Base-by-base conservation (phyloP, 1,140 invertebrate genomes). In the Mizuhopecten yessoensis region DNA sequence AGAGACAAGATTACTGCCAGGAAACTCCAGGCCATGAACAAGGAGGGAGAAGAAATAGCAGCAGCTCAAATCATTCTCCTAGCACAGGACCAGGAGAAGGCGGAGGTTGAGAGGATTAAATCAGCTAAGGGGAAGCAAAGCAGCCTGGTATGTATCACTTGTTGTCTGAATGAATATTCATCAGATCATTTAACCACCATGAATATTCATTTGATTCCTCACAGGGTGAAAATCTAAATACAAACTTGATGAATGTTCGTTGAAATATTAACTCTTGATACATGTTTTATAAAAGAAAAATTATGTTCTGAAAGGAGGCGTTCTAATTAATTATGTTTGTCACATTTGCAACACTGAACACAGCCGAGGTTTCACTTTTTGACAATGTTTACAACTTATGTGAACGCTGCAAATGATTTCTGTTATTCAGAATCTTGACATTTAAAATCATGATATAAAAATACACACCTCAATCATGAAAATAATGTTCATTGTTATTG, bases 11-110 rank as follows among this genome's bases (percentile, higher is more conserved):
- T 94, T 34, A 86, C 92, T 57, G 91, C 92, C 23, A 89, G 88
- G 34, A 93, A 92, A 34, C 88, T 75, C 34, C 88, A 91, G 87
- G 91, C 57, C 34, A 86, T 87, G 33, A 87, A 94, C 39, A 92
- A 91, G 87, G 91, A 92, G 57, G 89, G 86, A 34, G 91, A 93
- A 34, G 90, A 92, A 87, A 88, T 91, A 20, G 91, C 90, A 17
- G 92, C 93, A 20, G 87, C 90, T 15, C 91, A 90, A 36, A 39
- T 94, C 33, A n/a, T 94, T 11, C 49, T 92, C 45, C 20, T 93
- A 23, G 89, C 90, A 0, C 87, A 94, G 89, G 92, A 88, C 29
- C 93, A 93, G 23, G 33, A 90, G 1, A 88, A 92, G 88, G 89
- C 90, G 34, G 91, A 86, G 20, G 87, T 89, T 23, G 89, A 94